Conservation (phyloP, 2,797 vertebrate genomes). For the Mionectes olivaceus region DNA sequence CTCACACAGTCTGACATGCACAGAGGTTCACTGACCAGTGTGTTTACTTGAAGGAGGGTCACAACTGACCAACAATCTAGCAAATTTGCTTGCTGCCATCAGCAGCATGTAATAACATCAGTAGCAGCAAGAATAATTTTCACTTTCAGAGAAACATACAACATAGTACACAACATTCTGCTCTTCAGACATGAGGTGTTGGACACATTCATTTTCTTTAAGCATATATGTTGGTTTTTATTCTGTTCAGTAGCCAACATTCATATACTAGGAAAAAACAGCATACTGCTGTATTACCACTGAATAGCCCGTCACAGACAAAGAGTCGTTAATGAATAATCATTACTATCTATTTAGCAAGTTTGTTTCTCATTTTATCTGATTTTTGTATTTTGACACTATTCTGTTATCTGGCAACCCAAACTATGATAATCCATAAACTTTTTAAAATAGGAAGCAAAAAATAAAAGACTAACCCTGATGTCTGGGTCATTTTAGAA, state of each 20-base stretch:
- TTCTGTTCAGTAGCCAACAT: background rate
- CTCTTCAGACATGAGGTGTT: background rate
- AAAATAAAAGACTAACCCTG: background rate
- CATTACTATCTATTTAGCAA: background rate
- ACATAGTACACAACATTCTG: background rate
- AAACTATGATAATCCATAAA: background rate
- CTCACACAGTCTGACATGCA: background rate
- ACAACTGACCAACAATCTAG: background rate
- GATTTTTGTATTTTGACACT: background rate
- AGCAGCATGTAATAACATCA: background rate
- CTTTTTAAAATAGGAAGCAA: background rate
- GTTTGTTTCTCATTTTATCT: background rate
- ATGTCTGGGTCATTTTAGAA: background rate
- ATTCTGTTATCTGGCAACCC: background rate
- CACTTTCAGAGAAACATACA: background rate
- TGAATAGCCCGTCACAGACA: background rate
- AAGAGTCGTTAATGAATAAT: background rate
- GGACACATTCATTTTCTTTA: background rate
- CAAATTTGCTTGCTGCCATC: background rate
- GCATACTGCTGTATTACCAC: background rate
- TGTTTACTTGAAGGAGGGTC: background rate
- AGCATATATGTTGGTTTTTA: background rate
- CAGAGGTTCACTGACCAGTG: background rate
- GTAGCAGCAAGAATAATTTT: background rate
- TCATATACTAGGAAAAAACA: background rate